Evolutionary conservation across 2,888 invertebrate genomes (phyloP).

Genomic region (Epiblema foenella): DNA sequence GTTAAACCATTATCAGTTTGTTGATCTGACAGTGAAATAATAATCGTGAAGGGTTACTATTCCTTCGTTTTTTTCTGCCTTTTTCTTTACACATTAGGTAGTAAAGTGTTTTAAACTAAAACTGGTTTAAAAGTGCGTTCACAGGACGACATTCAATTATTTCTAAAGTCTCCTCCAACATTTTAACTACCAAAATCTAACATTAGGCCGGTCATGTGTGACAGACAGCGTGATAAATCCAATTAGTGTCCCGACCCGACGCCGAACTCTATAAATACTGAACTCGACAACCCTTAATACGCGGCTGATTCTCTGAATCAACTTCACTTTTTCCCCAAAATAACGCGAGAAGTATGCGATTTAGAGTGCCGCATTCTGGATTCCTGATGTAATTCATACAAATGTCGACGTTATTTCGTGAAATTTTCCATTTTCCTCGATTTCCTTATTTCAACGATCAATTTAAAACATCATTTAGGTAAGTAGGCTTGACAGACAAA

Average conservation of each 20-base stretch:
- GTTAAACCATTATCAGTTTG: not conserved
- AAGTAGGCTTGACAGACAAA: not conserved
- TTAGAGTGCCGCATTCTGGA: constrained; percentile 32
- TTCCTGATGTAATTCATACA: not conserved
- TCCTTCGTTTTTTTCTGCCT: not conserved
- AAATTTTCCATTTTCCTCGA: constrained; percentile 1
- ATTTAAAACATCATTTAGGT: not conserved
- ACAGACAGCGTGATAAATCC: constrained; percentile 36
- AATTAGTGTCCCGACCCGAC: constrained; percentile 36
- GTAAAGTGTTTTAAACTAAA: not conserved
- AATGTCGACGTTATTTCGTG: not conserved
- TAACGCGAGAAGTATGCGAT: constrained; percentile 21
- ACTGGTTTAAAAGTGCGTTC: not conserved
- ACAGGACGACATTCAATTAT: not conserved
- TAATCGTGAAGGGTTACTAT: not conserved
- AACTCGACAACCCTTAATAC: constrained; percentile 30
- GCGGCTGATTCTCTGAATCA: constrained; percentile 21
- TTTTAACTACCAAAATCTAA: constrained; percentile 4
- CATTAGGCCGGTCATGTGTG: constrained; percentile 24
- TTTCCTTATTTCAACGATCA: constrained; percentile 18
- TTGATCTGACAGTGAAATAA: not conserved
- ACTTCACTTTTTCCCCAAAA: constrained; percentile 44
- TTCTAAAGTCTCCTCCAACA: not conserved
- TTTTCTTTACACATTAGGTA: too few relatives aligned
- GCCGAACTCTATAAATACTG: constrained; percentile 38